phyloP scores from a whole-genome alignment of 2,113 vertebrate species.

The Campylorhamphus procurvoides region DNA sequence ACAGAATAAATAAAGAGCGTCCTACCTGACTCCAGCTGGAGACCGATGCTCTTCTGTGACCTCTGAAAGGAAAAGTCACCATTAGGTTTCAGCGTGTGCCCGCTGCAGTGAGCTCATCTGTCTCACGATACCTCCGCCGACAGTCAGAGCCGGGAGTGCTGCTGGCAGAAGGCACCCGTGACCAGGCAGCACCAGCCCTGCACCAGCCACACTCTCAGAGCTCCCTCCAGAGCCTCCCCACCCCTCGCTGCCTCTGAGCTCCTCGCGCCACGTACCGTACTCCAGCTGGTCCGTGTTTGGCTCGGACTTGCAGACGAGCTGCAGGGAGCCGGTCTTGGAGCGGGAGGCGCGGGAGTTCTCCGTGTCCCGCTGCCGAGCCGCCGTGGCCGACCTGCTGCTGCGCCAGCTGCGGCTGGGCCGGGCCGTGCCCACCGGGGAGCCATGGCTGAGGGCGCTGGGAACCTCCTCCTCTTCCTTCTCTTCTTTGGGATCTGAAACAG shows the following conservation, averaged over 20 bases:
- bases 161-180: background rate
- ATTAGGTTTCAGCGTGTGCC: slow-evolving; percentile 25
- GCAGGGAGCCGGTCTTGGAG: slow-evolving; percentile 71
- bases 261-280: slow-evolving; percentile 66
- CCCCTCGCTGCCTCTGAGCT: background rate
- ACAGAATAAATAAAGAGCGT: background rate
- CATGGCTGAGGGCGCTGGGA: slow-evolving; percentile 16
- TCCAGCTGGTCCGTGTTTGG: slow-evolving; percentile 82
- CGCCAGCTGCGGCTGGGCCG: slow-evolving; percentile 74
- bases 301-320: slow-evolving; percentile 89
- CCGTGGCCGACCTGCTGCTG: slow-evolving; percentile 63
- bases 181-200: background rate
- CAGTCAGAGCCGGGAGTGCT: background rate
- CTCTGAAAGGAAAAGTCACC: slow-evolving; percentile 70
- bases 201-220: background rate
- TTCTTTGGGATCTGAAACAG: slow-evolving; percentile 78
- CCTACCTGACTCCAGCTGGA: slow-evolving; percentile 76
- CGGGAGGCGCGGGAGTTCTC: slow-evolving; percentile 76
- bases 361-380: slow-evolving; percentile 66
- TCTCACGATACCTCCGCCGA: background rate
- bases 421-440: slow-evolving; percentile 8
- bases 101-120: background rate
- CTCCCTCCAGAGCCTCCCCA: background rate
- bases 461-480: slow-evolving; percentile 76
- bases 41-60: slow-evolving; percentile 74